Evolutionary conservation across 2,888 invertebrate genomes (phyloP).

Genomic region (Andricus curvator): DNA sequence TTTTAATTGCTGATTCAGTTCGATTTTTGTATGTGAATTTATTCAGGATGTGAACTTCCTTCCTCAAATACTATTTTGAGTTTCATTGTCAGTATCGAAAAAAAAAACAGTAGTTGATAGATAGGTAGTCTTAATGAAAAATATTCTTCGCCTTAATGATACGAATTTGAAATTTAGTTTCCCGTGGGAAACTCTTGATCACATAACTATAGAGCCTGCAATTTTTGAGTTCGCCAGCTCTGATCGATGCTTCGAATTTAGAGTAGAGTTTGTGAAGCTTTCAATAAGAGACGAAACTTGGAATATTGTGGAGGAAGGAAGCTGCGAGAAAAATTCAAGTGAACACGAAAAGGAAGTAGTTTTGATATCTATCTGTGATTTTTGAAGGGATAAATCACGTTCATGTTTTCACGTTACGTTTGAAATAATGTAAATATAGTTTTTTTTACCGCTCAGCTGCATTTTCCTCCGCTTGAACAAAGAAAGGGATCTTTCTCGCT

Average conservation of each 20-base stretch:
- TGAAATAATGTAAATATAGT: conserved; percentile 23
- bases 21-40: not conserved
- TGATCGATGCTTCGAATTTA: conserved; percentile 12
- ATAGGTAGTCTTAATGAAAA: conserved; percentile 20
- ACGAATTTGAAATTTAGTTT: conserved; percentile 30
- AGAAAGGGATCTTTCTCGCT: not conserved
- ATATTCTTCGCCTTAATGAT: conserved; percentile 37
- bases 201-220: conserved; percentile 30
- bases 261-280: conserved; percentile 46
- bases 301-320: conserved; percentile 44
- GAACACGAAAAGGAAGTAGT: conserved; percentile 27
- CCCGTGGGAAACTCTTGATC: conserved; percentile 12
- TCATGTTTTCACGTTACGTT: conserved; percentile 17
- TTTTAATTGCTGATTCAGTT: not conserved
- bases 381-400: conserved; percentile 15
- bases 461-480: conserved; percentile 32
- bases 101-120: conserved; percentile 1
- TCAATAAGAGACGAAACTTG: conserved; percentile 44
- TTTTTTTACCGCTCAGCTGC: conserved; percentile 40
- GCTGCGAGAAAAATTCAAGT: conserved; percentile 41
- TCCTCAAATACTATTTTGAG: conserved; percentile 2
- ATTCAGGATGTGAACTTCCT: not conserved
- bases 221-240: conserved; percentile 23
- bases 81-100: not conserved
- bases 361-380: conserved; percentile 37